Base-by-base conservation (phyloP, 2,888 invertebrate genomes). In the Philereme transversata region DNA sequence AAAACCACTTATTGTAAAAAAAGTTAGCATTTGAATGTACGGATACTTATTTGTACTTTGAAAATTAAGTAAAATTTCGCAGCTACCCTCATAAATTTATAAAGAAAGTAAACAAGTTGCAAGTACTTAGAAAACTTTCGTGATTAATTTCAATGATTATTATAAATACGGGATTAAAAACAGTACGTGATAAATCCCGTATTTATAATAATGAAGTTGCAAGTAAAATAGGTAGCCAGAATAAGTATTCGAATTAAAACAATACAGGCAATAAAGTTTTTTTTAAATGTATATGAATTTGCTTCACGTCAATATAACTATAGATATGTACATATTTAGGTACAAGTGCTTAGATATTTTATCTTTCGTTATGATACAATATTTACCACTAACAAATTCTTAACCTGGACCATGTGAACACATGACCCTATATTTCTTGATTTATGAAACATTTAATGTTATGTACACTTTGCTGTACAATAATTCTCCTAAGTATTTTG, bases 31-130 rank as follows among this genome's bases (percentile, higher is more conserved):
- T 76, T 76, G 76, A 76, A 75, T 73, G 72, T 70, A 72, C 76
- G 70, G 68, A 78, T 72, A 81, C 82, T 79, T 79, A 77, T 87
- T 89, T 89, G 89, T 89, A 89, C 89, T 88, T 88, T 83, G 87
- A 84, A 82, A 84, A 81, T 81, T 51, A 62, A 68, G 77, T 72
- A 74, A 74, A 78, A 38, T 4, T 41, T 51, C 77, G 72, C 74
- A 74, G 74, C 55, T 47, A 64, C 58, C 22, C 57, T 54, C 22
- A 22, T 22, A 50, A 57, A 51, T 43, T 55, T 33, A 46, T 10
- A 4, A 49, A 47, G 48, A 22, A 9, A 45, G 34, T 62, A 41
- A 57, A 33, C 40, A 41, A 46, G 22, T 22, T 22, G 22, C 22
- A 22, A 22, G 22, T 22, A 22, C 22, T 22, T 22, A 22, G 1